Base-by-base conservation (phyloP, 2,113 vertebrate species). In the Corynorhinus townsendii region DNA sequence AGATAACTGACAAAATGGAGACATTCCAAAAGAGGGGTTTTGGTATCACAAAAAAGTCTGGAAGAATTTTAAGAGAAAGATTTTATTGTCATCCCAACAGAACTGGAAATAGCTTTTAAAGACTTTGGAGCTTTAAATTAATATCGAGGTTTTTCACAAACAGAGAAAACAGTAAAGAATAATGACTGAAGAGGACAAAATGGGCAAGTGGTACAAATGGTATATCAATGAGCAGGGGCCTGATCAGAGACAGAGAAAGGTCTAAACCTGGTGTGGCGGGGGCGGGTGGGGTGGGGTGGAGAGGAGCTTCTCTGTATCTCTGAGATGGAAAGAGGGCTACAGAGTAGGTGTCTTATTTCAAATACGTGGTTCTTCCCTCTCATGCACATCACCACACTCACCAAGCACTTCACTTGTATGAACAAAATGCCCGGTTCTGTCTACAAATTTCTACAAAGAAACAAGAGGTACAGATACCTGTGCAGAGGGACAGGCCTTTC, bases 211-310 rank as follows among this genome's bases (percentile, higher is more conserved):
- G 7, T 5, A 22, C 12, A 77, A 94, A 54, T 16, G 15, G 7
- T 4, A 15, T 8, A 9, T 92, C 64, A 47, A 15, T 54, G 43
- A 64, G 3, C 49, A 69, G 38, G 28, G 0, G 68, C 35, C 38
- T 16, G 5, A 8, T 28, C 24, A 66, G 62, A 88, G 24, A 28
- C 1, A 17, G 9, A 52, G 47, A 64, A 89, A 40, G 26, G 17
- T 22, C 12, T 40, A 62, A 54, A 9, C 33, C 38, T 38, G n/a
- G 28, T 1, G 17, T 43, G 28, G 82, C 59, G 14, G 49, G 40
- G 16, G 14, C 2, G 20, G 20, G 38, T 40, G 54, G 54, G 6
- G 6, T 1, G 52, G 1, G 52, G 19, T 0, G 17, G 6, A 6
- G 33, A 45, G 47, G 26, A 11, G 1, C 11, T 47, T 8, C 28